Evolutionary conservation across 2,113 vertebrate genomes (phyloP), one percentile per base, ranked within the genome.

Genomic region (Morphnarchus princeps): DNA sequence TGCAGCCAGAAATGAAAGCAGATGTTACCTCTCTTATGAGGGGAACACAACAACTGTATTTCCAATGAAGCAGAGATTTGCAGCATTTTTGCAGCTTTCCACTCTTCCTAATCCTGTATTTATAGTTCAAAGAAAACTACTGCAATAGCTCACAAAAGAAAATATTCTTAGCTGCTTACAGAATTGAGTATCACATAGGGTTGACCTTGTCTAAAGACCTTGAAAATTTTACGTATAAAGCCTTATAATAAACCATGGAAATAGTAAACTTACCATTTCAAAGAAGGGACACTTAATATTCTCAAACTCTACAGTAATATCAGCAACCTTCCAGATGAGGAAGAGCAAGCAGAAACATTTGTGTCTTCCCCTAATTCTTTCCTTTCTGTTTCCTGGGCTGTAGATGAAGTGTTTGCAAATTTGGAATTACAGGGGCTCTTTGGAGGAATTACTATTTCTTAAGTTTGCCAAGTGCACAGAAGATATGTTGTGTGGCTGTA

Each of bases 401-500:
- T 15, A 57, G 42, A 32, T 7, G 8, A 36, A 34, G 12, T 6
- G 3, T 45, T 85, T 55, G 28, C 29, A 19, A 45, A 52, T 55
- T 45, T 57, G 45, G 31, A 84, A 52, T 81, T 61, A 12, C 12
- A 28, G 38, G 42, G 8, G 11, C 47, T 80, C 22, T 80, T 87
- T 40, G 42, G 10, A 74, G 40, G 24, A 19, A 15, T 17, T 55
- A 12, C 17, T 45, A 0, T 66, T 91, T 88, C 67, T n/a, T 13
- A 31, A 4, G 9, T 79, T 69, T 36, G 29, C 15, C 2, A 7
- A 14, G 38, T 15, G 19, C 24, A 31, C 6, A 21, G 59, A 42
- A 54, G 50, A 18, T 24, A 14, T 0, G 0, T 28, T 29, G 2
- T 7, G 6, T 16, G 29, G 34, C 43, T 73, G 16, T 28, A 20